A percentile compares a stretch with the other conserved stretches of the same genome.
Conservation (phyloP, 92 coral and sea anemone genomes). For the Hydrozoanthus gracilis region DNA sequence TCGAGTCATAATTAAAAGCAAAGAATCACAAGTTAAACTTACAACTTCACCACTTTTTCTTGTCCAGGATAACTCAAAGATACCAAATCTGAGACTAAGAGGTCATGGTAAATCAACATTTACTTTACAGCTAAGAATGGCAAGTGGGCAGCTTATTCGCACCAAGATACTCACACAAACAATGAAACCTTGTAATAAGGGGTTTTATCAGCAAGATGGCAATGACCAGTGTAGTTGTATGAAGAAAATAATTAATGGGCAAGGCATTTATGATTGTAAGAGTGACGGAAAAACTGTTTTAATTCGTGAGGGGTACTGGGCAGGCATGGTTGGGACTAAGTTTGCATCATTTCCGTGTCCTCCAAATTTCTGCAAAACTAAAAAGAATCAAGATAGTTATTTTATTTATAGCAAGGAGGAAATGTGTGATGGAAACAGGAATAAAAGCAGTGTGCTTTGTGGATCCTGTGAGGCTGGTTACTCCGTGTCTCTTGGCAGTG, state of each 20-base stretch:
- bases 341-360: constrained; percentile 80
- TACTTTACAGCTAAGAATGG: constrained; percentile 63
- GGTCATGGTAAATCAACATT: constrained; percentile 59
- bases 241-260: constrained; percentile 36
- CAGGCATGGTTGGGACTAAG: constrained; percentile 53
- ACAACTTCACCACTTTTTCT: constrained; percentile 80
- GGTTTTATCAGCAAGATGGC: constrained; percentile 55
- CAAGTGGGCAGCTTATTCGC: constrained; percentile 73
- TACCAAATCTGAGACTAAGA: constrained; percentile 50
- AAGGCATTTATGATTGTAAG: constrained; percentile 68
- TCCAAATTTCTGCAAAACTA: constrained; percentile 53
- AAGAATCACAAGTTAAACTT: constrained; percentile 45
- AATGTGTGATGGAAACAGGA: constrained; percentile 70
- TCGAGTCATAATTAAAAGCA: constrained; percentile 41
- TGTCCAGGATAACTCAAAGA: constrained; percentile 57
- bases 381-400: not conserved
- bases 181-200: constrained; percentile 70
- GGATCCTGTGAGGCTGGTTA: constrained; percentile 70
- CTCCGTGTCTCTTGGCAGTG: constrained; percentile 74
- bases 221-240: constrained; percentile 64
- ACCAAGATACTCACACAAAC: constrained; percentile 4
- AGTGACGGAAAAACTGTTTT: constrained; percentile 64
- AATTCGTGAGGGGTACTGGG: constrained; percentile 86
- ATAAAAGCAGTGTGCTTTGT: constrained; percentile 70
- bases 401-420: constrained; percentile 43